Evolutionary conservation across 1,140 invertebrate species (phyloP), one percentile per base, ranked within the genome.

Genomic region (Hylaeus volcanicus): DNA sequence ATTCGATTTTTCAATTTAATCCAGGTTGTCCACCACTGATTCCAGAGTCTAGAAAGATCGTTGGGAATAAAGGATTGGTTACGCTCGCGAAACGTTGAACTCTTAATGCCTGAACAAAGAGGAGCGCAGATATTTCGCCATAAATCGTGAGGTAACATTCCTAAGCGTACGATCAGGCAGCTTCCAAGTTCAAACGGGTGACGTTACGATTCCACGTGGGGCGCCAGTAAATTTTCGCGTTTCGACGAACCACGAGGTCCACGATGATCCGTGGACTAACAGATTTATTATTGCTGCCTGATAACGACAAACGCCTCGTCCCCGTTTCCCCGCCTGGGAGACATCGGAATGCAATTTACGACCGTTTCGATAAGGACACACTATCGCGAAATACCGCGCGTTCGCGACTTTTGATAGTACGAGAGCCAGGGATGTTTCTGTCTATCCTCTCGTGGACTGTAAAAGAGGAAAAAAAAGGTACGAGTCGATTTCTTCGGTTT

Each of bases 281-380:
- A 86, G 81, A 86, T 85, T 86, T 86, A 86, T 86, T 76, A 69
- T 72, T 55, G 60, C 37, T 45, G 5, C 39, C 11, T 66, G 81
- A 87, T 87, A 87, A 87, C 79, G 68, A 41, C 60, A 65, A 26
- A 73, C n/a, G 45, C 70, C 79, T 75, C 72, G 56, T 55, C 43
- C 63, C 69, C 78, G 55, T 45, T 69, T 82, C 56, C 58, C 11
- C 53, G 43, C 12, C 56, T 39, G 58, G 37, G 74, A 75, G 73
- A 82, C 60, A 68, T 60, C 82, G 72, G 63, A 60, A 43, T 55
- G 58, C 81, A 79, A 88, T 88, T 89, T 89, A 89, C 79, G 79
- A 85, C 69, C 56, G 66, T 45, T 82, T 88, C 86, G 88, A 88
- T 86, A 89, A 88, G 82, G 79, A 74, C 66, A 66, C 70, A 39